A percentile compares a stretch with the other conserved stretches of the same genome.
Evolutionary conservation across 2,888 invertebrate species (phyloP).

Genomic region (Troides aeacus): DNA sequence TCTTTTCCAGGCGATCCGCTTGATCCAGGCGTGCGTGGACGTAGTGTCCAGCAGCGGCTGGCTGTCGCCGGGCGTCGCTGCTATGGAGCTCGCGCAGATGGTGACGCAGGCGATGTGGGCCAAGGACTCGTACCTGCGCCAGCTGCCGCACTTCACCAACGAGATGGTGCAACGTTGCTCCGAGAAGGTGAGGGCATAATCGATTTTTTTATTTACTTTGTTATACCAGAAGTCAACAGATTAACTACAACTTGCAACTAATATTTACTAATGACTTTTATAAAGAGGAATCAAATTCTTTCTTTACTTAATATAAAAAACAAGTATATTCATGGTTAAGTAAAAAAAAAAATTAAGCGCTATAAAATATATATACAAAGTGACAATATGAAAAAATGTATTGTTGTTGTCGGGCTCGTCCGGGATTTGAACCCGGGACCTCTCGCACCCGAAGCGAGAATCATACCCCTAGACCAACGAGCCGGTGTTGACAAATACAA

Average conservation of each 20-base stretch:
- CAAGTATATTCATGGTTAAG: too few relatives aligned
- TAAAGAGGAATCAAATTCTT: too few relatives aligned
- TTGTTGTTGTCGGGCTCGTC: conserved; percentile 65
- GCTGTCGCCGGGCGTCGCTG: conserved; percentile 98
- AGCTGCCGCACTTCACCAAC: conserved; percentile 95
- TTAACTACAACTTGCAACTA: too few relatives aligned
- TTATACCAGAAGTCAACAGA: too few relatives aligned
- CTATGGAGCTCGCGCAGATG: conserved; percentile 99
- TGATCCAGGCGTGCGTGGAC: conserved; percentile 98
- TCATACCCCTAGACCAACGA: conserved; percentile 82
- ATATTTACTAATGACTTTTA: too few relatives aligned
- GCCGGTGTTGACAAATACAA: conserved; percentile 44
- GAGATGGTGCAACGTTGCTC: conserved; percentile 95
- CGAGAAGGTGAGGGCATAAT: conserved; percentile 83
- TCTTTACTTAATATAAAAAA: too few relatives aligned
- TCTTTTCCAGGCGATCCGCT: conserved; percentile 83
- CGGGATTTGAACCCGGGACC: conserved; percentile 82
- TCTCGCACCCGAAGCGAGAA: conserved; percentile 82
- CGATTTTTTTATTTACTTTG: too few relatives aligned
- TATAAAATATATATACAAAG: too few relatives aligned
- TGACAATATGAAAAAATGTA: too few relatives aligned
- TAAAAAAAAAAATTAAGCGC: too few relatives aligned
- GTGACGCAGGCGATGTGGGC: conserved; percentile 99
- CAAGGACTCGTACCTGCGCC: conserved; percentile 97
- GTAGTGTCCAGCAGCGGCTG: conserved; percentile 96